These are phyloP conservation scores for Nomada fabriciana DNA, from an alignment of 2,888 invertebrate genomes.

Conservation along the genomic window DNA sequence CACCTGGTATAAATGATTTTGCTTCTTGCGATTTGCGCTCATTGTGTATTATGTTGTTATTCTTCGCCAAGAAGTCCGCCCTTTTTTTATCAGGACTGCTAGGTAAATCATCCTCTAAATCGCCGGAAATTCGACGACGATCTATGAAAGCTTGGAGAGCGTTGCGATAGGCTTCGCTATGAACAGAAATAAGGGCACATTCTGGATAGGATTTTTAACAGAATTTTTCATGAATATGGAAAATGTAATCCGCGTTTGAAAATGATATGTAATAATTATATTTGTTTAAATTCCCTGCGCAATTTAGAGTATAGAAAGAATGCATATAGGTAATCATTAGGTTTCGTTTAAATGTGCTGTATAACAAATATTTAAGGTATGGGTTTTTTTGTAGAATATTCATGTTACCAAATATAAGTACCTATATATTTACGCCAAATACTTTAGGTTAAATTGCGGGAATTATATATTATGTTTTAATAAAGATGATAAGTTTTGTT, in stretches of 20 bases:
- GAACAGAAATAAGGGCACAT: slow-evolving; percentile 44
- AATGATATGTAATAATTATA: too few relatives aligned
- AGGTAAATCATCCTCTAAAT: slow-evolving; percentile 34
- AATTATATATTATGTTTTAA: too few relatives aligned
- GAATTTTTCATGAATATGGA: background rate
- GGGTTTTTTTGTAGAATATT: background rate
- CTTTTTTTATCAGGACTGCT: slow-evolving; percentile 70
- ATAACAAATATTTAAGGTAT: too few relatives aligned
- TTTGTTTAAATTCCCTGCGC: too few relatives aligned
- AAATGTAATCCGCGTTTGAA: background rate
- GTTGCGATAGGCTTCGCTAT: slow-evolving; percentile 78
- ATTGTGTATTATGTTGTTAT: slow-evolving; percentile 58
- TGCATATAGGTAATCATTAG: too few relatives aligned
- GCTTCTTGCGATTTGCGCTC: slow-evolving; percentile 17
- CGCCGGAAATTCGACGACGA: slow-evolving; percentile 69
- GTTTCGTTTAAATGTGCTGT: too few relatives aligned
- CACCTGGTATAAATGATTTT: slow-evolving; percentile 57
- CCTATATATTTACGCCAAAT: background rate
- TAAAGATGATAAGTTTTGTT: too few relatives aligned
- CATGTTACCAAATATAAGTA: background rate
- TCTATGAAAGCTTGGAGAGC: slow-evolving; percentile 79
- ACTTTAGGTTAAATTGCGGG: background rate
- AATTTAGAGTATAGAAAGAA: too few relatives aligned
- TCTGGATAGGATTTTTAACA: background rate
- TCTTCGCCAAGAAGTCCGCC: slow-evolving; percentile 67